Evolutionary conservation across 2,888 invertebrate species (phyloP).

Genomic region (Chloroclystis v-ata): DNA sequence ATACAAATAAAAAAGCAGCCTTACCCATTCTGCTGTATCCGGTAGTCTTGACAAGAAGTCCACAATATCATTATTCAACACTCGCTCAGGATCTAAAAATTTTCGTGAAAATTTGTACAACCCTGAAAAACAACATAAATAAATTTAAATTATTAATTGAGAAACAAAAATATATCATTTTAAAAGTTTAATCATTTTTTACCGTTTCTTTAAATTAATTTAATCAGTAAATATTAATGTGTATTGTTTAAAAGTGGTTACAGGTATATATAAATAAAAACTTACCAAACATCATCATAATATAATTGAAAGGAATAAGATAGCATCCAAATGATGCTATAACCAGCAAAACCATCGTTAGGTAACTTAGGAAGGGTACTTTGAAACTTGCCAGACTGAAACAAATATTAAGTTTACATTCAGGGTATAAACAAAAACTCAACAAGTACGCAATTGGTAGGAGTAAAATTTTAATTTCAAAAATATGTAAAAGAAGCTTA

Average conservation of each 20-base stretch:
- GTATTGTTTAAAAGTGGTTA: not conserved
- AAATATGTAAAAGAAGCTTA: too few species aligned
- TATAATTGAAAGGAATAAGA: slow-evolving; percentile 54
- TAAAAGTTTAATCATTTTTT: too few species aligned
- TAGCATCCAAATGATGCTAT: slow-evolving; percentile 45
- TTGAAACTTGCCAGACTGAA: slow-evolving; percentile 63
- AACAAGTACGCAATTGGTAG: too few species aligned
- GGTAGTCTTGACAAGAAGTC: slow-evolving; percentile 66
- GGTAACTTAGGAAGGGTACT: slow-evolving; percentile 60
- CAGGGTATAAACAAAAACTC: too few species aligned
- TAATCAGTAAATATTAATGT: too few species aligned
- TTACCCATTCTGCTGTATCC: slow-evolving; percentile 63
- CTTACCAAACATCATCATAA: slow-evolving; percentile 64
- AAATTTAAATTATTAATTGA: too few species aligned
- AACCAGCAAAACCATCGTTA: slow-evolving; percentile 50
- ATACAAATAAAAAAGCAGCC: too few species aligned
- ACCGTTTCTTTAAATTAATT: too few species aligned
- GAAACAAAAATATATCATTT: too few species aligned
- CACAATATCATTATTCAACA: slow-evolving; percentile 60
- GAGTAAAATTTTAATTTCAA: too few species aligned
- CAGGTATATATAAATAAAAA: not conserved
- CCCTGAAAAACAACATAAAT: not conserved
- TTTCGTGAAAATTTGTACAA: slow-evolving; percentile 55
- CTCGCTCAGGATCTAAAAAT: slow-evolving; percentile 54
- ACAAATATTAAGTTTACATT: slow-evolving; percentile 10